Percentiles rank a stretch among this genome's conserved stretches.
These are phyloP conservation scores for Stegodyphus dumicola DNA, from an alignment of 1,140 invertebrate species.

Conservation along the genomic window DNA sequence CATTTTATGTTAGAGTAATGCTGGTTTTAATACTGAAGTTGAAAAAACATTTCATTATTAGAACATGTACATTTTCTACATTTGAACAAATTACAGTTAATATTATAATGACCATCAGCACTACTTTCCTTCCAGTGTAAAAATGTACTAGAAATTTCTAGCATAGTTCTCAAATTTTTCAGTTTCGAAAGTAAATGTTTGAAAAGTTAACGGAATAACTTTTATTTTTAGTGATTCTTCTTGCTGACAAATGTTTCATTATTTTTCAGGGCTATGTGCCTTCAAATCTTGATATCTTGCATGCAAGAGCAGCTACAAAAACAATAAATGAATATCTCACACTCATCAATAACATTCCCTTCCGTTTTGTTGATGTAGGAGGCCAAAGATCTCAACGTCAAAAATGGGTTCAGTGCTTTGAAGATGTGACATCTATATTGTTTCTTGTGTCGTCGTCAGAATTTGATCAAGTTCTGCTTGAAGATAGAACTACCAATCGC, in stretches of 20 bases:
- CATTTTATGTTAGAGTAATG: no score
- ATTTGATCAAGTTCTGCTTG: slow-evolving; percentile 94
- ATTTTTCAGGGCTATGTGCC: slow-evolving; percentile 79
- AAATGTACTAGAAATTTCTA: no score
- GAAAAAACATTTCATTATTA: no score
- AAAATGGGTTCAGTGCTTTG: slow-evolving; percentile 98
- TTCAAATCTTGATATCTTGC: slow-evolving; percentile 92
- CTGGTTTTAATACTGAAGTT: no score
- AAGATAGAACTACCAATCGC: slow-evolving; percentile 94
- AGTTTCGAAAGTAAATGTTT: no score
- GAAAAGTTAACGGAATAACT: no score
- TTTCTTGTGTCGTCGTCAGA: slow-evolving; percentile 97
- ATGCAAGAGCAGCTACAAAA: slow-evolving; percentile 96
- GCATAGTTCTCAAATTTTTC: no score
- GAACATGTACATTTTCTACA: no score
- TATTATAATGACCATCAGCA: no score
- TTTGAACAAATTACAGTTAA: no score
- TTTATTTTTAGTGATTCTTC: no score
- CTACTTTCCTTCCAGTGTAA: no score
- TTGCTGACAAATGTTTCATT: not conserved
- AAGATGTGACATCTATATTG: slow-evolving; percentile 94
- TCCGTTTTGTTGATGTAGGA: slow-evolving; percentile 96
- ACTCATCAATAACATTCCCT: slow-evolving; percentile 93
- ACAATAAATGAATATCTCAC: slow-evolving; percentile 96
- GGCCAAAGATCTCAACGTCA: slow-evolving; percentile 96